Evolutionary conservation across 2,888 invertebrate species (phyloP), one percentile per base, ranked within the genome.

Genomic region (Resseliella maxima): DNA sequence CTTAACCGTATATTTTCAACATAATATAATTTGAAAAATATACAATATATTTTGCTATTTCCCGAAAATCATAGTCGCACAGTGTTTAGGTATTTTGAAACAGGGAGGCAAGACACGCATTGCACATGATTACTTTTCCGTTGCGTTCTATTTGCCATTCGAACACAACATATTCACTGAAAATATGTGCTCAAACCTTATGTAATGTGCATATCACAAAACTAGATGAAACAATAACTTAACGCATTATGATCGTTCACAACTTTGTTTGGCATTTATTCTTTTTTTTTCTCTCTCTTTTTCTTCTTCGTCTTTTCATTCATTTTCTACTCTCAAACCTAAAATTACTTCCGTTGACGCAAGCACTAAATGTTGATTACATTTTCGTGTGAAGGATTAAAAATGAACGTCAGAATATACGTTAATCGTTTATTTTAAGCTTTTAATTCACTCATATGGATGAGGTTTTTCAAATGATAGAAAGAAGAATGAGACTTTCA

Each of bases 251-350:
- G 27, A 59, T 59, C 59, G 24, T 3, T 59, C 59, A 5, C 59
- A 59, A 59, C 27, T 59, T 24, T 24, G 59, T 59, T 59, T 59
- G 59, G 12, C 59, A 50, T 59, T 59, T 50, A n/a, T n/a, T n/a
- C n/a, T n/a, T n/a, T n/a, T n/a, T n/a, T n/a, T n/a, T n/a, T n/a
- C n/a, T n/a, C n/a, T n/a, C n/a, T n/a, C n/a, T n/a, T n/a, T n/a
- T n/a, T n/a, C n/a, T n/a, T n/a, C n/a, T n/a, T n/a, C n/a, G n/a
- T n/a, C n/a, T n/a, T n/a, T n/a, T n/a, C n/a, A n/a, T n/a, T n/a
- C n/a, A n/a, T n/a, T n/a, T n/a, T n/a, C n/a, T n/a, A n/a, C n/a
- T n/a, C n/a, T n/a, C 24, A n/a, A 59, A 59, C 59, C 12, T 24
- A 59, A 59, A 59, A 59, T 1, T 59, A 6, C 59, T 59, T 59